Evolutionary conservation across 2,888 invertebrate genomes (phyloP).

Genomic region (Tupiocoris notatus): DNA sequence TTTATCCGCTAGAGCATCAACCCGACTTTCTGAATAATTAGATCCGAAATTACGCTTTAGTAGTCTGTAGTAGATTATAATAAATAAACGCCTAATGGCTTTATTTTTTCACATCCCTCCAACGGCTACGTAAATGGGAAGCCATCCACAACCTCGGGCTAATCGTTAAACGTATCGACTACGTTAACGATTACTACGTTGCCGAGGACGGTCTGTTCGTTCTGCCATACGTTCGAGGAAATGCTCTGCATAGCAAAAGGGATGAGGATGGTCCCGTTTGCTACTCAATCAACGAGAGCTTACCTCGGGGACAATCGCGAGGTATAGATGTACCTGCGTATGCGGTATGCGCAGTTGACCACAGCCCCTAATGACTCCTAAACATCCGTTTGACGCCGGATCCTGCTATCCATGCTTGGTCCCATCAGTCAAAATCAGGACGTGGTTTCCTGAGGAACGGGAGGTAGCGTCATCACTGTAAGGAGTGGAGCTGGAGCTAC

Average conservation of each 20-base stretch:
- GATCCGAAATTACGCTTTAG: no score
- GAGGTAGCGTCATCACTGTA: background rate
- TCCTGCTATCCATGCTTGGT: conserved; percentile 1
- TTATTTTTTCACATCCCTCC: no score
- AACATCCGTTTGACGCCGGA: conserved; percentile 41
- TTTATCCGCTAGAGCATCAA: no score
- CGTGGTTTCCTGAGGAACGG: background rate
- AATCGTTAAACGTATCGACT: no score
- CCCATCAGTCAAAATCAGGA: background rate
- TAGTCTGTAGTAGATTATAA: no score
- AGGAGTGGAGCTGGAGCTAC: background rate
- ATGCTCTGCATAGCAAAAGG: background rate
- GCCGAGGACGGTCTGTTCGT: no score
- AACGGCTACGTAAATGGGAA: no score
- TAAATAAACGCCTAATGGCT: no score
- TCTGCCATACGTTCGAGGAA: background rate
- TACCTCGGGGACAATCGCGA: background rate
- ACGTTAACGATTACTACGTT: no score
- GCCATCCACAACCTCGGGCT: no score
- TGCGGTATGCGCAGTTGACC: background rate
- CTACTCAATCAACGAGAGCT: conserved; percentile 10
- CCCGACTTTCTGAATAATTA: no score
- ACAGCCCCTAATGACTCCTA: conserved; percentile 13
- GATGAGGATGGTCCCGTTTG: background rate
- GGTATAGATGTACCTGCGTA: background rate